These are phyloP conservation scores for Eonycteris spelaea DNA, from an alignment of 2,113 vertebrate genomes.

Conservation along the genomic window DNA sequence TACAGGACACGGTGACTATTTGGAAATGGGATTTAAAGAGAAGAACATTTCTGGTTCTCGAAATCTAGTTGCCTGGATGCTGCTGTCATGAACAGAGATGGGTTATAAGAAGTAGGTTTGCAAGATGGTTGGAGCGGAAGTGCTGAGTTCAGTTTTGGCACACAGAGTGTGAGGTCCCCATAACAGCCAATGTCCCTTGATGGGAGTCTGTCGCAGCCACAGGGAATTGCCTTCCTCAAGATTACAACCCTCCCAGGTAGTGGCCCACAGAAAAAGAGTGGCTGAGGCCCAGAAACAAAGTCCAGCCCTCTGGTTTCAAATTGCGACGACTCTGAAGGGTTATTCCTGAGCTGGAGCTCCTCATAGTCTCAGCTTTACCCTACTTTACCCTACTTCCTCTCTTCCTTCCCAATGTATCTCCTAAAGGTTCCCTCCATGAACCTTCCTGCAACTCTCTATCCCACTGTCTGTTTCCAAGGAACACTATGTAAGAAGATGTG, in stretches of 20 bases:
- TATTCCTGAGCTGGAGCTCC: neutral
- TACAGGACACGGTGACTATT: neutral
- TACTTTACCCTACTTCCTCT: neutral
- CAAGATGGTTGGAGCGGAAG: neutral
- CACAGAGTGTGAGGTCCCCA: neutral
- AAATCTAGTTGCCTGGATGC: neutral
- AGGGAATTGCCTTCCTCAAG: neutral
- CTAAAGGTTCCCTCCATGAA: neutral
- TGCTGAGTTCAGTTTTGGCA: neutral
- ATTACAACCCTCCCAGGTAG: neutral
- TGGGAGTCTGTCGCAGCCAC: neutral
- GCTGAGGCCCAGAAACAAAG: neutral
- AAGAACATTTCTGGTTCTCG: neutral
- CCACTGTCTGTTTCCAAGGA: neutral
- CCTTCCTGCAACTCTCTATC: neutral
- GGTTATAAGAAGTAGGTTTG: neutral
- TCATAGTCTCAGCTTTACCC: neutral
- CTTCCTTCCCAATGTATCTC: neutral
- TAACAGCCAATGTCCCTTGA: neutral
- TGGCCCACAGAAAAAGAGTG: neutral
- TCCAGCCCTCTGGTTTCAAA: neutral
- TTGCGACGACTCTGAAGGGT: neutral
- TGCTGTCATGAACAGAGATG: neutral
- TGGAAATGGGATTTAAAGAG: neutral
- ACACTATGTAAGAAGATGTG: neutral